Base-by-base conservation (phyloP, 2,113 vertebrate species). In the Sturnus vulgaris region DNA sequence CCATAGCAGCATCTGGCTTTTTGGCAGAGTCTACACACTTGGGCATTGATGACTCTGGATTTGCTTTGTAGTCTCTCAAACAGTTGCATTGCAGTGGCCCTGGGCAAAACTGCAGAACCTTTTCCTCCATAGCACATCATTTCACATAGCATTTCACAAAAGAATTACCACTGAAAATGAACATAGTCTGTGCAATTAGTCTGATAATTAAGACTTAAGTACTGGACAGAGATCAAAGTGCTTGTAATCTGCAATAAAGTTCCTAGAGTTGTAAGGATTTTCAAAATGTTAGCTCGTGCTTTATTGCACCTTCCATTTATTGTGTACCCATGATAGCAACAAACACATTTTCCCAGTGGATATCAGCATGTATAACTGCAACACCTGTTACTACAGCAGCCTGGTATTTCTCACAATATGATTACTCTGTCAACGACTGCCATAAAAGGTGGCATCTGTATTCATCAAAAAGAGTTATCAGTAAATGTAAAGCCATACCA, bases 181-280 rank as follows among this genome's bases (percentile, higher is more conserved):
- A 98, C 98, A 98, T 98, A 98, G 98, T 98, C 98, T 98, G 97
- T 98, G 98, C 99, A 99, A 99, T 99, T 99, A 99, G 98, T 98
- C 98, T 98, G 98, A 99, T 99, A 99, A 99, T 99, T 99, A 99
- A 99, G 98, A 98, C 98, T 99, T 99, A 99, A 99, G 98, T 98
- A 99, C 98, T 96, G 98, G 98, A 99, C 98, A 97, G 99, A 99
- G 99, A 99, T 98, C 98, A 98, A 98, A 98, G 98, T 98, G 98
- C 98, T 98, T 98, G 98, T 98, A 98, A 99, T 98, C 98, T 98
- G 98, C 99, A 98, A 98, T 99, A 99, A 99, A 99, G 98, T 98
- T 99, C 98, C 98, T 98, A 96, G 98, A 98, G 98, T 98, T 99
- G 98, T 98, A 98, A 97, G 98, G 96, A 98, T 97, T 97, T 98